Evolutionary conservation across 2,888 invertebrate species (phyloP).

Genomic region (Diploptera punctata): DNA sequence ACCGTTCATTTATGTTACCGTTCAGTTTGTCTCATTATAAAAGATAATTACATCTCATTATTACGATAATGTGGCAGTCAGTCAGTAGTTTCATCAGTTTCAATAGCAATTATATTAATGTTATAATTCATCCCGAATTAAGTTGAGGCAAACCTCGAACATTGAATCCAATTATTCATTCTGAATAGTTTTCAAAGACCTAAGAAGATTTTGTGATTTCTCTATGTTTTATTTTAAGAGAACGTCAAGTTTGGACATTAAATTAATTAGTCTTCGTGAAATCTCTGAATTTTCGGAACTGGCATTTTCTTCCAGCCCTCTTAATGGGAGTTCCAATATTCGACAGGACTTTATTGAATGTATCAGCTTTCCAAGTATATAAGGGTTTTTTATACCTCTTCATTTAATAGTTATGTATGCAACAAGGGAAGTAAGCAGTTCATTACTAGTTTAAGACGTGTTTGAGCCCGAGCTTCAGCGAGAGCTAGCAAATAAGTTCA

Average conservation of each 20-base stretch:
- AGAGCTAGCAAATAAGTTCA: too few species aligned
- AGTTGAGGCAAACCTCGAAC: not conserved
- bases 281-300: not conserved
- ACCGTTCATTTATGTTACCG: not conserved
- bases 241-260: not conserved
- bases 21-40: not conserved
- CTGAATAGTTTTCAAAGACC: not conserved
- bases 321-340: not conserved
- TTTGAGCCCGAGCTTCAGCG: too few species aligned
- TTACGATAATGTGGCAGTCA: not conserved
- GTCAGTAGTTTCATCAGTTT: not conserved
- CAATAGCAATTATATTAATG: not conserved
- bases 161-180: not conserved
- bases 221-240: not conserved
- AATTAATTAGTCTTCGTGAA: not conserved
- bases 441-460: too few species aligned
- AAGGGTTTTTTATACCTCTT: not conserved
- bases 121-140: not conserved
- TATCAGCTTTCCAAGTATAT: not conserved
- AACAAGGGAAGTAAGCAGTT: too few species aligned
- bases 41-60: not conserved
- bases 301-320: not conserved
- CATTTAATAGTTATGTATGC: too few species aligned
- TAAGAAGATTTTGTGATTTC: not conserved
- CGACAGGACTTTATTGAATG: not conserved